These are phyloP conservation scores for Magallana gigas DNA, from an alignment of 1,140 invertebrate genomes.

Conservation along the genomic window DNA sequence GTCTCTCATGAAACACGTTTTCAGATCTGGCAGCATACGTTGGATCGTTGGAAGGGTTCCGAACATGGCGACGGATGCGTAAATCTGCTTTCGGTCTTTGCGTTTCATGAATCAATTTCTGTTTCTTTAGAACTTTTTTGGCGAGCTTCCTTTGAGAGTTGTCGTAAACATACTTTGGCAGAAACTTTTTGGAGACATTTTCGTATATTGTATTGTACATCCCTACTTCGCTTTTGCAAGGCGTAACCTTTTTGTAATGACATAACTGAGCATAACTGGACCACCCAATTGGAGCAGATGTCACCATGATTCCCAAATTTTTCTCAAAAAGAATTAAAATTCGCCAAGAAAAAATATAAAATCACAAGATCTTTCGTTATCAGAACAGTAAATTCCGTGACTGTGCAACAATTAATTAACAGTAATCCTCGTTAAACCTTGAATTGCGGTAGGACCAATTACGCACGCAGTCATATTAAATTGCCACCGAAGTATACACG, in stretches of 20 bases:
- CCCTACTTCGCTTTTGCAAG: constrained; percentile 15
- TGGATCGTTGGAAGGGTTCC: constrained; percentile 13
- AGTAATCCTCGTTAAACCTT: constrained; percentile 24
- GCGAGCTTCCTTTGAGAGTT: constrained; percentile 2
- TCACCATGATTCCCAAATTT: neutral
- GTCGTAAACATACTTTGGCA: constrained; percentile 16
- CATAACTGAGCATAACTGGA: neutral
- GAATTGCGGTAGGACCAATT: constrained; percentile 17
- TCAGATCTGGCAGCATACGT: constrained; percentile 2
- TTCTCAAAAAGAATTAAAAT: neutral
- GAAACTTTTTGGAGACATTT: constrained; percentile 26
- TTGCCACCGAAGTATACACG: neutral
- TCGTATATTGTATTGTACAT: constrained; percentile 13
- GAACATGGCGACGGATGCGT: constrained; percentile 6
- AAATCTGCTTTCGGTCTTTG: constrained; percentile 1
- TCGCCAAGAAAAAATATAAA: neutral
- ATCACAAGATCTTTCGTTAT: neutral
- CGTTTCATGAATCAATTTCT: constrained; percentile 7
- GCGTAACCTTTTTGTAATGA: neutral
- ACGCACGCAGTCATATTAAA: constrained; percentile 22
- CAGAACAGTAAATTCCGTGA: neutral
- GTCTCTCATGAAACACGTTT: constrained; percentile 24
- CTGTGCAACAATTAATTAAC: neutral
- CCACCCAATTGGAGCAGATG: constrained; percentile 5
- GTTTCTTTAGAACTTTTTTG: constrained; percentile 9